Evolutionary conservation across 1,140 invertebrate species (phyloP), one percentile per base, ranked within the genome.

Genomic region (Aplysia californica): DNA sequence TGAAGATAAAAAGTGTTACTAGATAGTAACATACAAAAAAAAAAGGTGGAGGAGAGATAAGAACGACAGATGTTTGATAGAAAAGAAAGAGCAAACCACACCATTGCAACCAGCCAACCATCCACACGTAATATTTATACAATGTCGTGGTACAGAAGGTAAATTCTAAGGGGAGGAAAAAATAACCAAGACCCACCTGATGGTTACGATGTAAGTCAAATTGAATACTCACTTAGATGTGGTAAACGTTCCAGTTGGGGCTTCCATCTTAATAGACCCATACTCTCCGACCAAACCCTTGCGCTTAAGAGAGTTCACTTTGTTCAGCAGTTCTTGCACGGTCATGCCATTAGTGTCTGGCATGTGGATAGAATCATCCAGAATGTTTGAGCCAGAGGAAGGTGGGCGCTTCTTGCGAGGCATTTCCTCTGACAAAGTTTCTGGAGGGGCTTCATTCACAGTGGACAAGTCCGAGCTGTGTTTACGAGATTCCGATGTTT

Each of bases 211-310:
- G n/a, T n/a, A n/a, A n/a, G n/a, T n/a, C n/a, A n/a, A n/a, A n/a
- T n/a, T n/a, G 1, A 6, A 61, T 26, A 82, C 82, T 84, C 83
- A 91, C 90, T 87, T 90, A 44, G 89, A 89, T 39, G 80, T 79
- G 66, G 85, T 83, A 81, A 91, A 91, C 44, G 95, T 95, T 76
- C 96, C 96, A 71, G 93, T 93, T 20, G 95, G 95, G 72, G 94
- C 93, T 83, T 95, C 92, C 77, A 93, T 92, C 84, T 95, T 94
- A 72, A 99, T 96, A 81, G 96, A 94, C 23, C 93, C 91, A 84
- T 91, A 92, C 87, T 99, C 96, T 72, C 90, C 92, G 91, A 87
- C 94, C 88, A 98, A 92, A 1, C 96, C 96, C 69, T 93, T 92
- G 39, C 94, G 92, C 41, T 95, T 95, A 64, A 93, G 93, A 36